Percentiles rank a stretch among this genome's conserved stretches.
phyloP scores from a whole-genome alignment of 2,797 vertebrate species.

The Lateolabrax maculatus region DNA sequence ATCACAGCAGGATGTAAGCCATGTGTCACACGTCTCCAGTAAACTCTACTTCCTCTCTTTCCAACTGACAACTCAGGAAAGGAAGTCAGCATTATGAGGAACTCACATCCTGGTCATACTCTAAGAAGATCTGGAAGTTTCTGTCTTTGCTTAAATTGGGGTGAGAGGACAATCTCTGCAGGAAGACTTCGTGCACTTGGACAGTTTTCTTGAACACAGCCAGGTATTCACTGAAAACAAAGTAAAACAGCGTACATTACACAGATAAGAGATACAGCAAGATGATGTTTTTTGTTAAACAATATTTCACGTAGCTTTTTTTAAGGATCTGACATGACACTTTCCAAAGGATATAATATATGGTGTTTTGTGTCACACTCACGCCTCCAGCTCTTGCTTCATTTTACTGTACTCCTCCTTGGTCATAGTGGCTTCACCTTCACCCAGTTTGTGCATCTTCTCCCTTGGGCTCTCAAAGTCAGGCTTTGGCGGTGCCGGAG shows the following conservation, averaged over 20 bases:
- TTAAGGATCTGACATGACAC: background rate
- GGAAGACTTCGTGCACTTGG: slow-evolving; percentile 96
- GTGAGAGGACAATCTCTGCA: slow-evolving; percentile 94
- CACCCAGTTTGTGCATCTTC: slow-evolving; percentile 98
- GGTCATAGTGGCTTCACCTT: slow-evolving; percentile 97
- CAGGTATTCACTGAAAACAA: slow-evolving; percentile 88
- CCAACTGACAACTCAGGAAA: slow-evolving; percentile 67
- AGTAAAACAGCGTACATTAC: slow-evolving; percentile 9
- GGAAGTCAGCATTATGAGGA: slow-evolving; percentile 74
- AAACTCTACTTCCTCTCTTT: slow-evolving; percentile 73
- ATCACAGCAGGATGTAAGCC: slow-evolving; percentile 80
- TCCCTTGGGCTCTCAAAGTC: slow-evolving; percentile 97
- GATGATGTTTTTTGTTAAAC: background rate
- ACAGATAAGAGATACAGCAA: slow-evolving; percentile 2
- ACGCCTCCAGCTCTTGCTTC: slow-evolving; percentile 99
- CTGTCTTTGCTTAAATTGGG: slow-evolving; percentile 94
- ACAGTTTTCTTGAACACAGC: slow-evolving; percentile 99
- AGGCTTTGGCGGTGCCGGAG: slow-evolving; percentile 94
- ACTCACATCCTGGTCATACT: slow-evolving; percentile 99
- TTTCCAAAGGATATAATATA: background rate
- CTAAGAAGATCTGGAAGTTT: slow-evolving; percentile 98
- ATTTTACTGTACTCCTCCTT: slow-evolving; percentile 99
- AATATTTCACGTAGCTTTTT: background rate
- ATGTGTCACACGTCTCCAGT: slow-evolving; percentile 70
- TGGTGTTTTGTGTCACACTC: slow-evolving; percentile 71